A percentile compares a stretch with the other conserved stretches of the same genome.
These are phyloP conservation scores for Callocephalon fimbriatum DNA, from an alignment of 2,113 vertebrate genomes.

Conservation along the genomic window DNA sequence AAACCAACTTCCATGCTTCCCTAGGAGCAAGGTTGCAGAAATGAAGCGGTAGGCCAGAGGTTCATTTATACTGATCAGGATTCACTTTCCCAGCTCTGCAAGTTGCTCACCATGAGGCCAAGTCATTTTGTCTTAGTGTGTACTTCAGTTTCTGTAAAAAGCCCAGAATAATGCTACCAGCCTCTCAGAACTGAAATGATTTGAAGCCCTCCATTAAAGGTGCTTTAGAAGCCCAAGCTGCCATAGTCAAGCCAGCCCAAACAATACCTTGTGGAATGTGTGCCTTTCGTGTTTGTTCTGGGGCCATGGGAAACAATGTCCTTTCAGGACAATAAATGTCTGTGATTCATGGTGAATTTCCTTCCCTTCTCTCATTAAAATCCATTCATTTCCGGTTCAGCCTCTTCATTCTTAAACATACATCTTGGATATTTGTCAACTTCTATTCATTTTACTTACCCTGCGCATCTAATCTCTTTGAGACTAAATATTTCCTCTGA, in stretches of 20 bases:
- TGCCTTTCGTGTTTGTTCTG: slow-evolving; percentile 8
- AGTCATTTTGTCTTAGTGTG: background rate
- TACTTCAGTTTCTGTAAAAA: background rate
- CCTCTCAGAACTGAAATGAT: background rate
- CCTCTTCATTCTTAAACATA: slow-evolving; percentile 31
- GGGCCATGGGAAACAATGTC: background rate
- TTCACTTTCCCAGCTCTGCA: background rate
- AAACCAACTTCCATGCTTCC: background rate
- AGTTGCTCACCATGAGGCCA: background rate
- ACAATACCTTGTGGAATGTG: background rate
- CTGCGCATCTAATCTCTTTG: slow-evolving; percentile 26
- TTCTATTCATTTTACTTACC: slow-evolving; percentile 37
- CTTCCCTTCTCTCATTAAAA: slow-evolving; percentile 39
- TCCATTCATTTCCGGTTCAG: slow-evolving; percentile 38
- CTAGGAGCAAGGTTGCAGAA: background rate
- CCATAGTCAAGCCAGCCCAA: background rate
- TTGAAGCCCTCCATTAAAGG: background rate
- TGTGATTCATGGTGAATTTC: slow-evolving; percentile 8
- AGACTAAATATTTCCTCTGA: background rate
- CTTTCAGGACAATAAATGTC: background rate
- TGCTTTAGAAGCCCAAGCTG: background rate
- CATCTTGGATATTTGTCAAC: slow-evolving; percentile 59
- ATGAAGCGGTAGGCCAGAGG: background rate
- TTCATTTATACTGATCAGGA: background rate
- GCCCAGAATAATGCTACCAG: background rate